These are phyloP conservation scores for Eupithecia pulchellata DNA, from an alignment of 2,888 invertebrate species.

Conservation along the genomic window DNA sequence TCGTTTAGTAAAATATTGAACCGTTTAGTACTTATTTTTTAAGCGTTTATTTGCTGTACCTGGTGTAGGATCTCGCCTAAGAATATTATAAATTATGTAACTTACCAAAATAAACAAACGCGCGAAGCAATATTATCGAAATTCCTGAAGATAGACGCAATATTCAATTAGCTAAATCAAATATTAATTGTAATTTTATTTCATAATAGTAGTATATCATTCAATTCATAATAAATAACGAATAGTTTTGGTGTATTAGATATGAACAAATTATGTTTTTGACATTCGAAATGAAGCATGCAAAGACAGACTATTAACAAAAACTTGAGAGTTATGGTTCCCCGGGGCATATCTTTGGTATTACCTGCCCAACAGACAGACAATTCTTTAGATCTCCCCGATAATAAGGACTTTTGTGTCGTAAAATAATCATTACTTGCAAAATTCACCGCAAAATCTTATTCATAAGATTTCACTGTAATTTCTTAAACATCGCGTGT, in stretches of 20 bases:
- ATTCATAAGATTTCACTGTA: slow-evolving; percentile 12
- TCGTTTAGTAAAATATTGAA: no score
- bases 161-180: no score
- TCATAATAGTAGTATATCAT: neutral
- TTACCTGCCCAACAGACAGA: slow-evolving; percentile 10
- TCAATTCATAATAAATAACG: neutral
- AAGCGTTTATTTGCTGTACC: no score
- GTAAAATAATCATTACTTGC: slow-evolving; percentile 19
- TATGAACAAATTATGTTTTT: neutral
- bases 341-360: neutral
- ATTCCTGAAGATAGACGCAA: no score
- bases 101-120: no score
- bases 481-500: slow-evolving; percentile 31
- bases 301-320: neutral
- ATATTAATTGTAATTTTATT: no score
- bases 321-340: slow-evolving; percentile 9
- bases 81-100: no score
- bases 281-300: neutral
- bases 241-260: neutral
- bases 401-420: slow-evolving; percentile 13
- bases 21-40: no score
- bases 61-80: no score
- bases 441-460: slow-evolving; percentile 14
- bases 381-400: slow-evolving; percentile 10
- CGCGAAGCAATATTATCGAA: no score